A percentile compares a stretch with the other conserved stretches of the same genome.
phyloP scores from a whole-genome alignment of 2,797 vertebrate genomes.

The Rhinophrynus dorsalis region DNA sequence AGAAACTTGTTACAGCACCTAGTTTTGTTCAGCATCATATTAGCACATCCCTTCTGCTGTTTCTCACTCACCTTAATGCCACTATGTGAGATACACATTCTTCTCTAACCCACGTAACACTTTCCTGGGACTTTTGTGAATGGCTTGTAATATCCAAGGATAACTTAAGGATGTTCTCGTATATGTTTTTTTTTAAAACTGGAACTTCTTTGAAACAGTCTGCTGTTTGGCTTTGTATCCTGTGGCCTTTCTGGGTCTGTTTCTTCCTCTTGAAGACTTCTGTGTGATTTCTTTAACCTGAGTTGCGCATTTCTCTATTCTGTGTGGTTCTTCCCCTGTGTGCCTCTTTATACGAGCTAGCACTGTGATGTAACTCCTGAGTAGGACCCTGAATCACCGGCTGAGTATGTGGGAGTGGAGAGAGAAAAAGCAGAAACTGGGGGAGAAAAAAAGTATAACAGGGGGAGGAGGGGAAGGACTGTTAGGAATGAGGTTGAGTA shows the following conservation, averaged over 20 bases:
- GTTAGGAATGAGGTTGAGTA: neutral
- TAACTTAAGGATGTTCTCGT: too few relatives aligned
- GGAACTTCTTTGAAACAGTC: too few relatives aligned
- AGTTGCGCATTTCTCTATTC: neutral
- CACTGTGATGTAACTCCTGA: conserved; percentile 10
- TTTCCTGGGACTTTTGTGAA: too few relatives aligned
- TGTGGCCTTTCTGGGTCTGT: neutral
- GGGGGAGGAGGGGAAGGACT: neutral
- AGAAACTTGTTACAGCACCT: too few relatives aligned
- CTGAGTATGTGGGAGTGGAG: conserved; percentile 42
- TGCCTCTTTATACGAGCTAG: conserved; percentile 5
- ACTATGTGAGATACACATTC: neutral
- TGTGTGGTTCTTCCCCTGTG: neutral
- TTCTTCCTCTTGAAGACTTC: neutral
- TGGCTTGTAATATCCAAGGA: too few relatives aligned
- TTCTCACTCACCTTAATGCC: neutral
- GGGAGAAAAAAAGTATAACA: neutral
- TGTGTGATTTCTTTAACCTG: neutral
- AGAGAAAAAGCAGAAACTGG: neutral
- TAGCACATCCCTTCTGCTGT: neutral
- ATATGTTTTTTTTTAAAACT: too few relatives aligned
- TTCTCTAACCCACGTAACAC: too few relatives aligned
- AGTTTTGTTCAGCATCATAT: too few relatives aligned
- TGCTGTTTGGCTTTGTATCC: neutral
- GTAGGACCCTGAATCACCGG: conserved; percentile 25